Evolutionary conservation across 2,888 invertebrate genomes (phyloP).

Genomic region (Ganaspis brasiliensis): DNA sequence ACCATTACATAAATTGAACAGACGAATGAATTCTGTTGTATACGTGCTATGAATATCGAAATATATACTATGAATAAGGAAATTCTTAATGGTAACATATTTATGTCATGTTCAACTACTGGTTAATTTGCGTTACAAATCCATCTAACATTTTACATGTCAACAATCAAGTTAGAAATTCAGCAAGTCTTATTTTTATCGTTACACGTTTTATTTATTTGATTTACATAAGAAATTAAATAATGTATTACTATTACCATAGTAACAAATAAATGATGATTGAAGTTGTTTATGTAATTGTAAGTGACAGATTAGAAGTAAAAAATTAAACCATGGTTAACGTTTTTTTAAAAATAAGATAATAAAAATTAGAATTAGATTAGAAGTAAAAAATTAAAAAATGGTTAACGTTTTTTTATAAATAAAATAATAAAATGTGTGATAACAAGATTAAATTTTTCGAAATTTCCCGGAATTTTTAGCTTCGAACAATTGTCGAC

Average conservation of each 20-base stretch:
- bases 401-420: background rate
- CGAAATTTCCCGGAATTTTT: too few relatives aligned
- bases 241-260: background rate
- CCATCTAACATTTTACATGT: background rate
- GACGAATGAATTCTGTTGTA: too few relatives aligned
- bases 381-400: background rate
- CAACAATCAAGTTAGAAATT: background rate
- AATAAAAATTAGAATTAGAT: too few relatives aligned
- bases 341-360: background rate
- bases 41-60: background rate
- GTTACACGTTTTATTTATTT: background rate
- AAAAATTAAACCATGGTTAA: background rate
- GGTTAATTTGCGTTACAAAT: too few relatives aligned
- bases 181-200: background rate
- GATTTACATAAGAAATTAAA: background rate
- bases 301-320: background rate
- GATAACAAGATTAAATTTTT: background rate
- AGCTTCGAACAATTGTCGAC: too few relatives aligned
- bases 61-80: too few relatives aligned
- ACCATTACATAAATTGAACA: too few relatives aligned
- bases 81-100: too few relatives aligned
- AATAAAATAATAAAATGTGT: background rate
- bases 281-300: conserved; percentile 1
- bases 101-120: too few relatives aligned
- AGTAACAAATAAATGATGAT: background rate